Percentiles rank a stretch among this genome's conserved stretches.
phyloP scores from a whole-genome alignment of 2,113 vertebrate genomes.

The Ailurus styani region DNA sequence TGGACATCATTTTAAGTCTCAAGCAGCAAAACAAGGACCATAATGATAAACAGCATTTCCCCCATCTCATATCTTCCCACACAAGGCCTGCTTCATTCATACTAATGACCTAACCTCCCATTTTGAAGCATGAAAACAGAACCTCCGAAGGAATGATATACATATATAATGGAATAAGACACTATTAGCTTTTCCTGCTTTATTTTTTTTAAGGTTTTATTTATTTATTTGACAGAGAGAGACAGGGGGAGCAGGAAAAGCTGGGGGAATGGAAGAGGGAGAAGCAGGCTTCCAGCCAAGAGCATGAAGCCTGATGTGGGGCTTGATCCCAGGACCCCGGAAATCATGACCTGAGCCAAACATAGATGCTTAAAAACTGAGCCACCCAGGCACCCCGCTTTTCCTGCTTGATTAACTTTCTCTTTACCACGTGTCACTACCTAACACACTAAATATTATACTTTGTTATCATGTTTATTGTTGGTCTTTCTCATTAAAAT shows the following conservation, averaged over 20 bases:
- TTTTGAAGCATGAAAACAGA: neutral
- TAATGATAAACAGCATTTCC: neutral
- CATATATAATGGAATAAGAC: neutral
- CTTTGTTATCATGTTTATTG: neutral
- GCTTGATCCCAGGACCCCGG: too few relatives aligned
- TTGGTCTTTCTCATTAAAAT: neutral
- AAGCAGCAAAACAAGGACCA: neutral
- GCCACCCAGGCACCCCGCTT: neutral
- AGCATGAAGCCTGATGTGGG: too few relatives aligned
- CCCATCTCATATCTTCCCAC: neutral
- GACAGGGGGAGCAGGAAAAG: too few relatives aligned
- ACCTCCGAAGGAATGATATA: neutral
- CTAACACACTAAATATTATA: neutral
- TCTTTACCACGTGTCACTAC: neutral
- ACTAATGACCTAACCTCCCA: neutral
- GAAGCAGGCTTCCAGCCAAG: too few relatives aligned
- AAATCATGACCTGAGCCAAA: too few relatives aligned
- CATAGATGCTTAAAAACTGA: too few relatives aligned
- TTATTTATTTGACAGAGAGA: too few relatives aligned
- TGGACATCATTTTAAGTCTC: neutral
- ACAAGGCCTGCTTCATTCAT: neutral
- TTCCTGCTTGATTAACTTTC: neutral
- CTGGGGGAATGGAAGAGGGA: too few relatives aligned
- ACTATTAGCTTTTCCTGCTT: neutral
- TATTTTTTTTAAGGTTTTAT: neutral